phyloP scores from a whole-genome alignment of 2,797 vertebrate species.

The Pipistrellus pipistrellus region DNA sequence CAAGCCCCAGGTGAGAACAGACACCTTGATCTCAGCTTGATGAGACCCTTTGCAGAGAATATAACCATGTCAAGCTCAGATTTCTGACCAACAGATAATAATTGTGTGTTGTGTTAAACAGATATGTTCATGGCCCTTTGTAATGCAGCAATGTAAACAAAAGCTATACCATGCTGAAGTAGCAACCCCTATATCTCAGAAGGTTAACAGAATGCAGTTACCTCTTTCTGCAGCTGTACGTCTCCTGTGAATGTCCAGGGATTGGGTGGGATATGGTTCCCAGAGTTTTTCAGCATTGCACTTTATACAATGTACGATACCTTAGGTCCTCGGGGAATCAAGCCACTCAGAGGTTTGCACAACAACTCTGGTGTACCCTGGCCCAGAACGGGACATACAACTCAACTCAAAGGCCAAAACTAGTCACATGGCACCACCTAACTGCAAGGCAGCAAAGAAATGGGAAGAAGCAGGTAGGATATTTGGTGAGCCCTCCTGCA shows the following conservation, averaged over 20 bases:
- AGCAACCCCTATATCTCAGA: background rate
- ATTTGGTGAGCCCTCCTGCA: background rate
- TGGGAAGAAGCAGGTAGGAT: background rate
- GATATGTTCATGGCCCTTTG: background rate
- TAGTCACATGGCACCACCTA: background rate
- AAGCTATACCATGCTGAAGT: background rate
- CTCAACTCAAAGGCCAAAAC: background rate
- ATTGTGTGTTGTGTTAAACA: background rate
- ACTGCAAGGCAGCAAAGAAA: background rate
- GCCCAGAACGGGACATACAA: background rate
- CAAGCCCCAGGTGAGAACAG: background rate
- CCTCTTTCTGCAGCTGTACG: background rate
- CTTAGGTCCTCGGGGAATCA: background rate
- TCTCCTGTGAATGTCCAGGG: background rate
- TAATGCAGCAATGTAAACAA: background rate
- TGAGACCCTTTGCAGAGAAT: background rate
- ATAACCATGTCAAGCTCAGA: background rate
- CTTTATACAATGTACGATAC: background rate
- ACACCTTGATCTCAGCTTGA: background rate
- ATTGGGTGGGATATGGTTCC: background rate
- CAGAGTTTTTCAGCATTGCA: background rate
- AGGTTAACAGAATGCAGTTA: background rate
- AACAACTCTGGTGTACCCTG: background rate
- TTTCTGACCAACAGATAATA: background rate
- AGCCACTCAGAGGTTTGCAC: background rate